Conservation (phyloP, 2,113 vertebrate genomes). For the Stigmatopora nigra region DNA sequence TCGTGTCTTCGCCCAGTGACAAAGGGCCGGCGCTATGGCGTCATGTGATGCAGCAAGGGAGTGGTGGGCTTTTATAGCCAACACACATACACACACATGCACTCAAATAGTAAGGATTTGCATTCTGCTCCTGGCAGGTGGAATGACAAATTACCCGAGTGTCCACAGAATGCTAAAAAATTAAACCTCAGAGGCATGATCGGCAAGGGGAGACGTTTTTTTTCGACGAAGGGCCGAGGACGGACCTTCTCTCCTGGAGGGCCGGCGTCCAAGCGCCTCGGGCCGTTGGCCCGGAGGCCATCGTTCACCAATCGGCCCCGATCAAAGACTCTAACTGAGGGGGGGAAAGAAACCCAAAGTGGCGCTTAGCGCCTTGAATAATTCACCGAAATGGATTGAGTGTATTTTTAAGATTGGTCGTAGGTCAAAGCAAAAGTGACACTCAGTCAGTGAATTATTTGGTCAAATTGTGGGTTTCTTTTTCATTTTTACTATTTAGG, state of each 20-base stretch:
- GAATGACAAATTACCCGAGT: slow-evolving; percentile 72
- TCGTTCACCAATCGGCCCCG: slow-evolving; percentile 68
- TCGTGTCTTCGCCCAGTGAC: slow-evolving; percentile 47
- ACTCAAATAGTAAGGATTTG: slow-evolving; percentile 60
- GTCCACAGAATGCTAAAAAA: slow-evolving; percentile 54
- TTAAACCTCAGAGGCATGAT: slow-evolving; percentile 37
- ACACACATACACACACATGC: slow-evolving; percentile 12
- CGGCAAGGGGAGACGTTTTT: slow-evolving; percentile 34
- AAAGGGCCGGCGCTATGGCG: slow-evolving; percentile 10
- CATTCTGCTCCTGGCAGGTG: slow-evolving; percentile 71
- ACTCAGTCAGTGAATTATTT: too few relatives aligned
- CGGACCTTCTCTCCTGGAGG: slow-evolving; percentile 46
- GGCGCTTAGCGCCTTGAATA: slow-evolving; percentile 68
- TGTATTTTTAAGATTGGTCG: too few relatives aligned
- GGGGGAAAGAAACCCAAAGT: slow-evolving; percentile 55
- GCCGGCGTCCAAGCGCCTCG: slow-evolving; percentile 25
- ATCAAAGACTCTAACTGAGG: slow-evolving; percentile 68
- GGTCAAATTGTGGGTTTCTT: too few relatives aligned
- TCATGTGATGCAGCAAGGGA: not conserved
- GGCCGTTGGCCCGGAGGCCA: slow-evolving; percentile 7
- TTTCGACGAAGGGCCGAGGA: slow-evolving; percentile 38
- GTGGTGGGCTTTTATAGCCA: not conserved
- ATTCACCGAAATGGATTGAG: slow-evolving; percentile 60
- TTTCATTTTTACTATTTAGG: too few relatives aligned
- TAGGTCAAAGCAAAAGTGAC: too few relatives aligned